Evolutionary conservation across 1,140 invertebrate genomes (phyloP).

Genomic region (Sycobia sp.): DNA sequence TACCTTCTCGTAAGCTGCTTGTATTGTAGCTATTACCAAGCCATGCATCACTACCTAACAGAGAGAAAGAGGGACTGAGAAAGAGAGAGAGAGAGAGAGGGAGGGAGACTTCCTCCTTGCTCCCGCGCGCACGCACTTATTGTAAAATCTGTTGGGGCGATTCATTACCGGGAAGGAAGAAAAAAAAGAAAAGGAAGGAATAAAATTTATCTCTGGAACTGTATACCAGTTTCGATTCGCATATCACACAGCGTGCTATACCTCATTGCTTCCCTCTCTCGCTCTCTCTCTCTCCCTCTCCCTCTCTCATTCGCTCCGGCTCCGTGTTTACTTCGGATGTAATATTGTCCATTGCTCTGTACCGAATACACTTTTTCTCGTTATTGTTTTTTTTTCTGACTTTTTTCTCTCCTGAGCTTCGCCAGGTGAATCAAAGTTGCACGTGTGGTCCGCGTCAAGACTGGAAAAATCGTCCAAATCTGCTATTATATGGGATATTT

Average conservation of each 20-base stretch:
- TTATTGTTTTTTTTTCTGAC: no score
- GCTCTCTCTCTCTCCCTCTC: slow-evolving; percentile 42
- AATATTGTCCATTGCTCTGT: no score
- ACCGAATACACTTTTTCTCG: no score
- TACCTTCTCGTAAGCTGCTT: slow-evolving; percentile 59
- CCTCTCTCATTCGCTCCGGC: slow-evolving; percentile 17
- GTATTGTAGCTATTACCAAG: slow-evolving; percentile 63
- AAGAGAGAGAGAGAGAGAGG: no score
- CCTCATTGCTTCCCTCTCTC: no score
- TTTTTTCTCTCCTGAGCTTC: no score
- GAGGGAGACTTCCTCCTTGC: no score
- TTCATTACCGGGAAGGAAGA: slow-evolving; percentile 3
- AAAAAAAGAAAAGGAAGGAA: slow-evolving; percentile 6
- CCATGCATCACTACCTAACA: slow-evolving; percentile 56
- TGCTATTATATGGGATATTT: no score
- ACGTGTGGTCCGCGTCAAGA: no score
- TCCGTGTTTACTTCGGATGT: no score
- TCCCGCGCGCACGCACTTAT: neutral
- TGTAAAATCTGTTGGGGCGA: slow-evolving; percentile 19
- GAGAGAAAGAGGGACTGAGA: neutral
- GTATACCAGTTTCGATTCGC: slow-evolving; percentile 21
- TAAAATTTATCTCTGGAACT: slow-evolving; percentile 16
- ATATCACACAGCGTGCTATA: slow-evolving; percentile 20
- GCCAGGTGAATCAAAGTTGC: no score
- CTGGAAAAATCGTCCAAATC: no score